Base-by-base conservation (phyloP, 2,888 invertebrate genomes). In the Brachylomia viminalis region DNA sequence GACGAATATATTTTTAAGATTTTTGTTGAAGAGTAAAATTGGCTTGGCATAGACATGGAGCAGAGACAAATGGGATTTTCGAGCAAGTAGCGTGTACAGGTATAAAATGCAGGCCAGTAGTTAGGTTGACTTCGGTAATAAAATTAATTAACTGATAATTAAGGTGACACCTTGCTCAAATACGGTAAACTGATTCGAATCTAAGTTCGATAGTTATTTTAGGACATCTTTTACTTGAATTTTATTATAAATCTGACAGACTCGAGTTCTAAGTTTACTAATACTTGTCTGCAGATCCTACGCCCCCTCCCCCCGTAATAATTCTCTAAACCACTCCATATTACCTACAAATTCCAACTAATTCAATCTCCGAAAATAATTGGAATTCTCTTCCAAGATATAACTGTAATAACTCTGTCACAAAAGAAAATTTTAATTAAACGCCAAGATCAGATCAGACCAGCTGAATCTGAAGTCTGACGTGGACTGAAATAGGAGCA, bases 1-100 rank as follows among this genome's bases (percentile, higher is more conserved):
- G 81, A 83, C 77, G 78, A 77, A 85, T 86, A 85, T 82, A 84
- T 84, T 88, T 86, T 84, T 77, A 85, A 85, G 80, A 75, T 82
- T 84, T 80, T 86, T 72, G 67, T 73, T 79, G 13, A 71, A 71
- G 71, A 69, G 66, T 38, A 47, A 72, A 85, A 85, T 85, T 79
- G 62, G 66, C 54, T 72, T 83, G 47, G 72, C 77, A 66, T 33
- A 54, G 47, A 81, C 76, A 45, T 33, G n/a, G 33, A 65, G 54
- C 15, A 8, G 23, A 59, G 27, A 76, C 2, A 80, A 69, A 81
- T 70, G 27, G 20, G 45, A 70, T 81, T 66, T 79, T 42, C 33
- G 23, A 76, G 30, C 49, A 76, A 47, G n/a, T 27, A 27, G 33
- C 45, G 15, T n/a, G 20, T 54, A n/a, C n/a, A 33, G 0, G n/a